Percentiles rank a stretch among this genome's conserved stretches.
Conservation (phyloP, 2,797 vertebrate species). For the Hylomyscus alleni region DNA sequence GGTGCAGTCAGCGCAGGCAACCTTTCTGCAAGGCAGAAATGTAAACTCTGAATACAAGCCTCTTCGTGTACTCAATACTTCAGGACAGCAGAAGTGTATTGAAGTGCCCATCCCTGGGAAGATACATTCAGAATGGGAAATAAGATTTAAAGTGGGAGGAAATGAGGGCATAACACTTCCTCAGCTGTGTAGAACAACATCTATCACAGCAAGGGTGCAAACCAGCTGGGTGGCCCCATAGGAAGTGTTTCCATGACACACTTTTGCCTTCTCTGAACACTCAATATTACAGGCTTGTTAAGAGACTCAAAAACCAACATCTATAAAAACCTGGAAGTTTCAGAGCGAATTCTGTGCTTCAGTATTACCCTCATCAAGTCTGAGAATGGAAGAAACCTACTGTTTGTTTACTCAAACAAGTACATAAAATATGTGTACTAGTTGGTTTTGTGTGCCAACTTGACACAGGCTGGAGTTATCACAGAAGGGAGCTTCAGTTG, state of each 20-base stretch:
- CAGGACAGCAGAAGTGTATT: not conserved
- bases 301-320: not conserved
- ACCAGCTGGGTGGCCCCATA: not conserved
- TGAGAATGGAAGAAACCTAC: not conserved
- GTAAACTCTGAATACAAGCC: not conserved
- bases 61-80: not conserved
- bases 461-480: no score
- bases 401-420: no score
- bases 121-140: not conserved
- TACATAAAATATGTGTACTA: no score
- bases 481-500: no score
- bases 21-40: constrained; percentile 8
- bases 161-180: not conserved
- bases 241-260: not conserved
- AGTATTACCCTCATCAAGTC: not conserved
- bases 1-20: not conserved
- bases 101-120: not conserved
- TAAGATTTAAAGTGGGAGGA: not conserved
- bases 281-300: not conserved
- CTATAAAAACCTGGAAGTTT: not conserved
- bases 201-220: not conserved
- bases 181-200: not conserved
- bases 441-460: no score
- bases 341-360: not conserved
- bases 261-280: not conserved